Evolutionary conservation across 2,797 vertebrate species (phyloP), one percentile per base, ranked within the genome.

Genomic region (Hemitrygon akajei): DNA sequence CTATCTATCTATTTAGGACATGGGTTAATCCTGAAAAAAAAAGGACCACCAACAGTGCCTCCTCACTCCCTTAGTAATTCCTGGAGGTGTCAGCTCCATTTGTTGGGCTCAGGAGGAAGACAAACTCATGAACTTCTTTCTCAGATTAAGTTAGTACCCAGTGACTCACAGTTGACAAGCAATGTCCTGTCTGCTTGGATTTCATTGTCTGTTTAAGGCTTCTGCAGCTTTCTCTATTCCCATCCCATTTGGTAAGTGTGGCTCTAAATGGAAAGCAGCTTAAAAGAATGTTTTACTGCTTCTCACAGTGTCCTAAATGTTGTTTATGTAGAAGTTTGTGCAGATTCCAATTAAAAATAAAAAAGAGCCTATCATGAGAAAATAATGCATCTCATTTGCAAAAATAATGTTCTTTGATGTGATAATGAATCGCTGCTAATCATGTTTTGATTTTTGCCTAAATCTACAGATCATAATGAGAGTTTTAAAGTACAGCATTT

Each of bases 361-460:
- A 76, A 91, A 93, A 93, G 91, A 93, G 91, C 40, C 91, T 93
- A 93, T 76, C 91, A 93, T 58, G 91, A 93, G 91, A 93, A 93
- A 93, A 75, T 93, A 93, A 93, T 93, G 91, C 91, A 93, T 93
- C 91, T 93, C 91, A 93, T 93, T 93, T 93, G 91, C 91, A 76
- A 76, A 93, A 93, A 93, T 93, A 93, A 93, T 93, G 91, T 71
- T 93, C 91, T 93, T 93, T 93, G 91, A 93, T 93, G 91, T 93
- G 91, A 93, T 93, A 93, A 93, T 93, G 91, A 93, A 93, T 93
- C 91, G 71, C 91, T 76, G 71, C 91, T 93, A 93, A 93, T 93
- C 91, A 93, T 93, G 91, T 93, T 93, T 93, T 93, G 91, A 93
- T 93, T 93, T 92, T 93, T 93, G 91, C 91, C 91, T 93, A 93